Base-by-base conservation (phyloP, 2,797 vertebrate species). In the Alectoris magna region DNA sequence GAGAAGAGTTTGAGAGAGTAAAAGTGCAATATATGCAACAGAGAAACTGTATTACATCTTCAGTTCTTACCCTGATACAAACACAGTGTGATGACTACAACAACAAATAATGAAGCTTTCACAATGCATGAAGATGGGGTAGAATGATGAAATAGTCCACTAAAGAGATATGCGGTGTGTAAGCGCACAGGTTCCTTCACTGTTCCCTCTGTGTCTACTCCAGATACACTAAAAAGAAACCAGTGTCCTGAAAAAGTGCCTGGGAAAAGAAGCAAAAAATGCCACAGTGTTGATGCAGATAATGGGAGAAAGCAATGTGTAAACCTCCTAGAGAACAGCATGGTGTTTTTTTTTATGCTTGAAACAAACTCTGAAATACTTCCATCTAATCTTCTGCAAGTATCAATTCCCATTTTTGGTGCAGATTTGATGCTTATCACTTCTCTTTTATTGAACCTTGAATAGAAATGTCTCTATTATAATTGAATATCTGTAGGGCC, bases 21-120 rank as follows among this genome's bases (percentile, higher is more conserved):
- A 75, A 60, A 41, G 89, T 34, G 22, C 14, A 39, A 21, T 78
- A 59, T 41, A 91, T 43, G 21, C 14, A 24, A 29, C 6, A 53
- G 29, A 53, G 48, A 55, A 51, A 72, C 16, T 69, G 79, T 87
- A 91, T 95, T 87, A 87, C n/a, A 38, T 60, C 48, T 92, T 75
- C 78, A 64, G 27, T 31, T 84, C 68, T 60, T 74, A 38, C 71
- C 38, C 38, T 84, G 68, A 76, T 87, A 24, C 46, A 76, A 88
- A 24, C 46, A 72, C 22, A 79, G 2, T 0, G 0, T 27, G 49
- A 36, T 31, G 71, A 46, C 23, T n/a, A 22, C n/a, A 23, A 26
- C 31, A 73, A 29, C 29, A 86, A 91, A 86, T 72, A 77, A 86
- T 4, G 9, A 79, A 27, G 23, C 38, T 78, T 91, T 53, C 60